phyloP scores from a whole-genome alignment of 2,888 invertebrate genomes.

The Pseudoips prasinana region DNA sequence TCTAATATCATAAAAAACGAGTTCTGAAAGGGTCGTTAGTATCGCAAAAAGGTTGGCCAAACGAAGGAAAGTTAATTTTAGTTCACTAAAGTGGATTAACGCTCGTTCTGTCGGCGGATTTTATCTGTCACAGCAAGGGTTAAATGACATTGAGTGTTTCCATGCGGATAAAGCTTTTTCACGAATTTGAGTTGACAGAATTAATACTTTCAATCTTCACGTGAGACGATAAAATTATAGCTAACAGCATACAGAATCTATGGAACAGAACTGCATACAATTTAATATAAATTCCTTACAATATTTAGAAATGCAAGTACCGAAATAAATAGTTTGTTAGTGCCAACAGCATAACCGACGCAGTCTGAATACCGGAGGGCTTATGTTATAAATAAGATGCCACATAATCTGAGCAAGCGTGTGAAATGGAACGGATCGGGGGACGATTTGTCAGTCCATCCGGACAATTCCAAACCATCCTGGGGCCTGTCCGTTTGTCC shows the following conservation, averaged over 20 bases:
- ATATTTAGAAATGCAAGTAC: conserved; percentile 21
- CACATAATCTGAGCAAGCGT: conserved; percentile 45
- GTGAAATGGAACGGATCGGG: conserved; percentile 57
- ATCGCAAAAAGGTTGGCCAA: conserved; percentile 11
- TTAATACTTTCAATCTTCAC: neutral
- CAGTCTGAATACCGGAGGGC: conserved; percentile 42
- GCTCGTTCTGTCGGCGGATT: conserved; percentile 25
- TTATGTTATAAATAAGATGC: conserved; percentile 50
- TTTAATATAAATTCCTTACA: conserved; percentile 17
- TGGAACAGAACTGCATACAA: no score
- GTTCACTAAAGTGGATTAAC: conserved; percentile 37
- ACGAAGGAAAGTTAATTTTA: conserved; percentile 28
- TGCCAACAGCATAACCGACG: conserved; percentile 36
- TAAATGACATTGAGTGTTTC: conserved; percentile 14
- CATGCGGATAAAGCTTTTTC: no score
- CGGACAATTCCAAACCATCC: conserved; percentile 38
- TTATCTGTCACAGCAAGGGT: conserved; percentile 23
- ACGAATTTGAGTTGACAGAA: neutral
- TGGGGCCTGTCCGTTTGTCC: conserved; percentile 30
- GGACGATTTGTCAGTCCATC: conserved; percentile 46
- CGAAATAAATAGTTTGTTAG: conserved; percentile 27
- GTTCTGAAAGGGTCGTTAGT: conserved; percentile 13
- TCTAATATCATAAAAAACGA: no score
- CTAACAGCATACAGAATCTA: no score
- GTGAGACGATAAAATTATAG: neutral